Evolutionary conservation across 2,888 invertebrate genomes (phyloP).

Genomic region (Drosophila stalkeri): DNA sequence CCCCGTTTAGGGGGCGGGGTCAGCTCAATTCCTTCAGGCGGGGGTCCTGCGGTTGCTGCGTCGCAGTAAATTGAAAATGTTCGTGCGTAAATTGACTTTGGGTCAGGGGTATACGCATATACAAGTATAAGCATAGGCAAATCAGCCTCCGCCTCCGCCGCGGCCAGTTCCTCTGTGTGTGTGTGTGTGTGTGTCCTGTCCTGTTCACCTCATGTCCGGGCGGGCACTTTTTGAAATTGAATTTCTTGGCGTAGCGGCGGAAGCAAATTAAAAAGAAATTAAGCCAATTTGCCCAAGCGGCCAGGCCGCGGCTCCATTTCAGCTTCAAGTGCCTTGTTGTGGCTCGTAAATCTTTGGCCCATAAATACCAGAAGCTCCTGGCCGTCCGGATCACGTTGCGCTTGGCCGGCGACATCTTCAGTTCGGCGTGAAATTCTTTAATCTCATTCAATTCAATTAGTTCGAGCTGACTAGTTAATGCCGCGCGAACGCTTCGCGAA

Average conservation of each 20-base stretch:
- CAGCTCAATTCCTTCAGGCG: conserved; percentile 17
- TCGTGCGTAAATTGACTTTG: conserved; percentile 79
- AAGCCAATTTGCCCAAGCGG: conserved; percentile 82
- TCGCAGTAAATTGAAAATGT: conserved; percentile 74
- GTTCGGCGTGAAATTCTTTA: conserved; percentile 83
- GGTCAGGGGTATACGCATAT: conserved; percentile 22
- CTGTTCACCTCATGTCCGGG: conserved; percentile 60
- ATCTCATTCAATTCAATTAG: conserved; percentile 85
- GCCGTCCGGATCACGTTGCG: conserved; percentile 38
- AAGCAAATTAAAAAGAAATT: conserved; percentile 84
- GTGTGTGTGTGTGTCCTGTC: conserved; percentile 5
- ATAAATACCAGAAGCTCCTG: conserved; percentile 73
- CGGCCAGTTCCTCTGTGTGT: too few species aligned
- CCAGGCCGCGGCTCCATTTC: conserved; percentile 74
- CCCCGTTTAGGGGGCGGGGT: conserved; percentile 3
- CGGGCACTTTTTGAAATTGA: conserved; percentile 80
- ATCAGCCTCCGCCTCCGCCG: conserved; percentile 28
- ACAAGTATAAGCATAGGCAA: conserved; percentile 46
- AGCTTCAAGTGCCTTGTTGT: conserved; percentile 69
- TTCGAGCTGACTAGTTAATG: conserved; percentile 83
- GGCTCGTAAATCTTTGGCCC: conserved; percentile 82
- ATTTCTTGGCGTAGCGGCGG: conserved; percentile 72
- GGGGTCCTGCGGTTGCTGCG: conserved; percentile 66
- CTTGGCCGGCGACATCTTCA: conserved; percentile 66
- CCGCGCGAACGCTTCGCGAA: conserved; percentile 52